Conservation (phyloP, 2,888 invertebrate genomes). For the Dioctria linearis region DNA sequence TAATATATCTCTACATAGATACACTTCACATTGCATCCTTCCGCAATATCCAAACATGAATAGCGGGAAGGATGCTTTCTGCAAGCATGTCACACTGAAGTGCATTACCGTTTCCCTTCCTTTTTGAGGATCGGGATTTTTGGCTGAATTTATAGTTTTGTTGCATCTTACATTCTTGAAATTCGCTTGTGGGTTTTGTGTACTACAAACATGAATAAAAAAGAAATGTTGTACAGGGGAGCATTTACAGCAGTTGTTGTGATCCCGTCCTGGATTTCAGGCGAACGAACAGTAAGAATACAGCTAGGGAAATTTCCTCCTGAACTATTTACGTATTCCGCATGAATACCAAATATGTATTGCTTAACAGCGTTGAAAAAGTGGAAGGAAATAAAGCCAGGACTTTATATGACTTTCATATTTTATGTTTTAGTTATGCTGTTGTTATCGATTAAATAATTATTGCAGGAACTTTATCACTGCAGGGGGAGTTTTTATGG, state of each 20-base stretch:
- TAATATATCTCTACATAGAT: slow-evolving; percentile 2
- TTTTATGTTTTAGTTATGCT: background rate
- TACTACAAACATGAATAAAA: slow-evolving; percentile 19
- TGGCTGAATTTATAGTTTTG: slow-evolving; percentile 50
- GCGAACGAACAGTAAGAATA: slow-evolving; percentile 18
- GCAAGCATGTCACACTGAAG: slow-evolving; percentile 42
- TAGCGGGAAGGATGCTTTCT: slow-evolving; percentile 46
- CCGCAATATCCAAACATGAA: slow-evolving; percentile 46
- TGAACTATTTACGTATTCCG: slow-evolving; percentile 36
- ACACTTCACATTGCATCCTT: slow-evolving; percentile 40
- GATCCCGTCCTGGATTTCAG: slow-evolving; percentile 36
- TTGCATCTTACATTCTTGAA: slow-evolving; percentile 47
- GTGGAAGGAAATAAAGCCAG: background rate
- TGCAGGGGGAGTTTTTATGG: too few species aligned
- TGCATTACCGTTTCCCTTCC: slow-evolving; percentile 44
- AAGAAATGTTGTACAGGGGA: slow-evolving; percentile 8
- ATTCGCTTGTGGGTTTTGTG: slow-evolving; percentile 7
- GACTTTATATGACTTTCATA: slow-evolving; percentile 39
- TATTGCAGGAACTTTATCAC: background rate
- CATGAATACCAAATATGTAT: slow-evolving; percentile 12
- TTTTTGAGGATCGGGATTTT: slow-evolving; percentile 35
- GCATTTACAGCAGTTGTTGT: slow-evolving; percentile 39
- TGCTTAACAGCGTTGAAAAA: slow-evolving; percentile 14
- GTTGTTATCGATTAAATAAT: slow-evolving; percentile 38
- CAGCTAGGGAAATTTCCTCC: slow-evolving; percentile 3